Base-by-base conservation (phyloP, 2,797 vertebrate species). In the Falco concolor region DNA sequence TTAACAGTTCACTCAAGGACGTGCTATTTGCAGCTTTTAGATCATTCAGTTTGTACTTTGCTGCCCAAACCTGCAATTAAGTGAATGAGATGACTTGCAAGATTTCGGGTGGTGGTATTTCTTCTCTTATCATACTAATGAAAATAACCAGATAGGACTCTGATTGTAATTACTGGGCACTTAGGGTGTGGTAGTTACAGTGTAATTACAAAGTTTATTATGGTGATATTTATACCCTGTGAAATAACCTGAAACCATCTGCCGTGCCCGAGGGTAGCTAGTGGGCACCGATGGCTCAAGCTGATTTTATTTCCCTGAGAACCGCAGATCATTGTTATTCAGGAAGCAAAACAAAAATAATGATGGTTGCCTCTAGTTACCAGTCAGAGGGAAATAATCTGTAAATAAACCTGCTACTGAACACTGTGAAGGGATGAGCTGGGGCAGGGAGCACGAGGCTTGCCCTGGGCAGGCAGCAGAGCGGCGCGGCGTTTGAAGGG, bases 1-100 rank as follows among this genome's bases (percentile, higher is more conserved):
- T 95, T 53, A 56, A 38, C 34, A 68, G 93, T 88, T 95, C 95
- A 96, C 74, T 79, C 81, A 16, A 92, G 95, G 95, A 95, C 64
- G 0, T 74, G 90, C 60, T 84, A 63, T 61, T 67, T 19, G 81
- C 77, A 63, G 87, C 84, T 89, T 64, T 80, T 60, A 5, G 60
- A 77, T 87, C n/a, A 27, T 57, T 81, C 72, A 32, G 32, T 78
- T 49, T 49, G 54, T 74, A 13, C 50, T 72, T 60, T 60, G 84
- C 74, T 87, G 92, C 89, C 88, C 88, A 28, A 80, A 96, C 52
- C 72, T 42, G 67, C 84, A 82, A 27, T 70, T 79, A 34, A 80
- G 94, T 27, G 63, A 60, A 72, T 13, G 90, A 16, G 59, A 56
- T 21, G 78, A 47, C 65, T 45, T 28, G 70, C 38, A 74, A 36